phyloP scores from a whole-genome alignment of 2,888 invertebrate genomes.

The Strigamia transsilvanica region DNA sequence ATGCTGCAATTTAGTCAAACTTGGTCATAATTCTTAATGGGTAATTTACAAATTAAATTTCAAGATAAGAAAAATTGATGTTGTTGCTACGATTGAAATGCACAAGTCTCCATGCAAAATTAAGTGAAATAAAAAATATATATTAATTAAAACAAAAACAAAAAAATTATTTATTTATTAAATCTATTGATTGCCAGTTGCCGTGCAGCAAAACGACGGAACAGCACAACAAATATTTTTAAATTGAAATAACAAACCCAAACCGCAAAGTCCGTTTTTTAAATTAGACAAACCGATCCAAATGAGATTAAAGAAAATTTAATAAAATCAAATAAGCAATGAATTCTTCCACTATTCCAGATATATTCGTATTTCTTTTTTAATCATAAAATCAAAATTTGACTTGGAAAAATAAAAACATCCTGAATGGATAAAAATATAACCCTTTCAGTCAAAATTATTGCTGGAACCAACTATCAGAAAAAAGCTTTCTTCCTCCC shows the following conservation, averaged over 20 bases:
- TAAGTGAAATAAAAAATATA: not conserved
- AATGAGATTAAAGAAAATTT: not conserved
- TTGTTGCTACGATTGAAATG: not conserved
- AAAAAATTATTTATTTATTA: no score
- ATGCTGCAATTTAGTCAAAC: not conserved
- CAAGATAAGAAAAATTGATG: not conserved
- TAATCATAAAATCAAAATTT: not conserved
- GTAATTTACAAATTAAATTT: not conserved
- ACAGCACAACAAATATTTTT: not conserved
- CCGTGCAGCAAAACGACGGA: no score
- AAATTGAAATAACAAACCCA: no score
- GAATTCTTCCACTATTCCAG: not conserved
- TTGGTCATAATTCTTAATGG: slow-evolving; percentile 4
- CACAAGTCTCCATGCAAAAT: not conserved
- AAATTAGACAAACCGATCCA: not conserved
- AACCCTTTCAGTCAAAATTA: not conserved
- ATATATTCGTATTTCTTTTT: not conserved
- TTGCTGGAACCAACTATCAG: not conserved
- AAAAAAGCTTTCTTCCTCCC: not conserved
- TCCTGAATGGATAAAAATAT: not conserved
- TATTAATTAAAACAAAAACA: not conserved
- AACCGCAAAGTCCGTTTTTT: no score
- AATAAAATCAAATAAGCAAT: not conserved
- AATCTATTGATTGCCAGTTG: not conserved
- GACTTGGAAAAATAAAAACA: not conserved